Conservation (phyloP, 2,888 invertebrate genomes). For the Stramonita haemastoma region DNA sequence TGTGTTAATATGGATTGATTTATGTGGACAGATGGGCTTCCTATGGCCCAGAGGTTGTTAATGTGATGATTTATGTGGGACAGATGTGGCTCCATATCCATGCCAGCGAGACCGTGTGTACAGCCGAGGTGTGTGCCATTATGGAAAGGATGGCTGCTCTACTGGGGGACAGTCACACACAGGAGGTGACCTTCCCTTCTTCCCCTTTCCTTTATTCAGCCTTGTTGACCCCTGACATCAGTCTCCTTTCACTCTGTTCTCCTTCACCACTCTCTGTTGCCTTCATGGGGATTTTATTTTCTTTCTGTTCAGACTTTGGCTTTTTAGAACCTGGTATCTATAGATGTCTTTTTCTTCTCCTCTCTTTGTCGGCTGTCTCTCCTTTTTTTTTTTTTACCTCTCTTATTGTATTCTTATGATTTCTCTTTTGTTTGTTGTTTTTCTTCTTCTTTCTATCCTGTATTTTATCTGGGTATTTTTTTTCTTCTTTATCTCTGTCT, state of each 20-base stretch:
- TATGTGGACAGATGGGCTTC: constrained; percentile 57
- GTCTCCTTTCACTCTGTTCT: not conserved
- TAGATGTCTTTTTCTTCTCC: not conserved
- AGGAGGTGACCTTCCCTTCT: not conserved
- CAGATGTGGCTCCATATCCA: constrained; percentile 63
- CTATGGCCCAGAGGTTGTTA: constrained; percentile 52
- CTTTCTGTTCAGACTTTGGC: not conserved
- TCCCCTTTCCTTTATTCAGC: not conserved
- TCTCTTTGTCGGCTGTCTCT: not conserved
- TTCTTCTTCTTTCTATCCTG: not conserved
- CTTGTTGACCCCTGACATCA: not conserved
- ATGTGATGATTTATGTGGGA: constrained; percentile 14
- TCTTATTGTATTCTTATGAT: not conserved
- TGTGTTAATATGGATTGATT: not conserved
- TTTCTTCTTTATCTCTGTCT: not conserved
- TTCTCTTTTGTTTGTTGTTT: not conserved
- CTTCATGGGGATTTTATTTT: not conserved
- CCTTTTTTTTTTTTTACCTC: not conserved
- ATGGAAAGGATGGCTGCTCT: constrained; percentile 36
- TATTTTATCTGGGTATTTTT: not conserved
- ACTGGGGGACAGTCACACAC: constrained; percentile 13
- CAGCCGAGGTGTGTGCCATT: constrained; percentile 48
- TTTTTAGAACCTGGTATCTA: not conserved
- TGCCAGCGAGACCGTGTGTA: constrained; percentile 58
- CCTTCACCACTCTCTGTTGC: not conserved